phyloP scores from a whole-genome alignment of 2,113 vertebrate species.

The Vulpes ferrilata region DNA sequence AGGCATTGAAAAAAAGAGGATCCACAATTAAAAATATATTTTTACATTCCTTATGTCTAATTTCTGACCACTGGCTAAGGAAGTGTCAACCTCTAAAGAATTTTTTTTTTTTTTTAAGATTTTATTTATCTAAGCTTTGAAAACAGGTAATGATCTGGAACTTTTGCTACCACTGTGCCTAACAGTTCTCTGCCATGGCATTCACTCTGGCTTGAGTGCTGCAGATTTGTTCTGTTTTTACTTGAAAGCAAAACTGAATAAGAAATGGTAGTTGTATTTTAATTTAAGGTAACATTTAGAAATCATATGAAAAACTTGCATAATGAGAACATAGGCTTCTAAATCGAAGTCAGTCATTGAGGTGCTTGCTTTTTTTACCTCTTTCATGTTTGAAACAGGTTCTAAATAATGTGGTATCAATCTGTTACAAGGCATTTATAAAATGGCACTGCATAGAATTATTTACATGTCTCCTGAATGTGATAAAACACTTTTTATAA shows the following conservation, averaged over 20 bases:
- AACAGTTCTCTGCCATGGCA: neutral
- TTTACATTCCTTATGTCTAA: neutral
- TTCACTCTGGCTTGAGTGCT: neutral
- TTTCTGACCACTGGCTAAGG: neutral
- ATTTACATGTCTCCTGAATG: constrained; percentile 59
- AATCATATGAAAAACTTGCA: constrained; percentile 60
- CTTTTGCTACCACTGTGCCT: neutral
- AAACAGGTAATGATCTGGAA: neutral
- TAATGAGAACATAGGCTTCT: constrained; percentile 58
- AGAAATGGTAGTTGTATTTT: constrained; percentile 53
- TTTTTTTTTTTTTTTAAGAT: too few relatives aligned
- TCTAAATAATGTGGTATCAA: constrained; percentile 62
- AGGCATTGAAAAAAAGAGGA: neutral
- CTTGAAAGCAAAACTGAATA: constrained; percentile 15
- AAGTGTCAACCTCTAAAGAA: neutral
- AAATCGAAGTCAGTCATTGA: constrained; percentile 17
- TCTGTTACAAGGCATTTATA: constrained; percentile 65
- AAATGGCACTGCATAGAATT: constrained; percentile 64
- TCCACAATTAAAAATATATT: constrained; percentile 1
- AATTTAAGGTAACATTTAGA: constrained; percentile 63
- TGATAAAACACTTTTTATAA: constrained; percentile 59
- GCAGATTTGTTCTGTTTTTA: neutral
- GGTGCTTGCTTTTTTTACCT: constrained; percentile 39
- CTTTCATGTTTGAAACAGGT: constrained; percentile 45
- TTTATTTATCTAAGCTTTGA: neutral